These are phyloP conservation scores for Antennarius maculatus DNA, from an alignment of 2,797 vertebrate species.

Conservation along the genomic window DNA sequence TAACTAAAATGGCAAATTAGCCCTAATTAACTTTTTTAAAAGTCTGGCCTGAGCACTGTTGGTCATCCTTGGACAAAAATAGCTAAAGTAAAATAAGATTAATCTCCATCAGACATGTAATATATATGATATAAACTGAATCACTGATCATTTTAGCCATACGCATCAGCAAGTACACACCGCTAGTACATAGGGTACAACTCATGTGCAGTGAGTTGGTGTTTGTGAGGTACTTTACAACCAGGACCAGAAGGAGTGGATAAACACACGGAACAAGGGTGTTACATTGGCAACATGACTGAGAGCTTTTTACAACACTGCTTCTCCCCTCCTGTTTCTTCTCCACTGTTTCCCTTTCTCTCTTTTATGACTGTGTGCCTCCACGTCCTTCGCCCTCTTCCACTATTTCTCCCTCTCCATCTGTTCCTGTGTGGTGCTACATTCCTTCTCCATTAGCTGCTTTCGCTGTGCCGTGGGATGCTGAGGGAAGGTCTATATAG, in stretches of 20 bases:
- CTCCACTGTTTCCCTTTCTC: slow-evolving; percentile 22
- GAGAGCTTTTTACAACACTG: slow-evolving; percentile 51
- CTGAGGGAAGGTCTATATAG: slow-evolving; percentile 27
- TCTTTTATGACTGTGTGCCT: slow-evolving; percentile 23
- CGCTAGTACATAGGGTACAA: neutral
- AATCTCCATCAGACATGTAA: too few species aligned
- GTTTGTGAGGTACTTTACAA: slow-evolving; percentile 46
- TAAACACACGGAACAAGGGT: slow-evolving; percentile 55
- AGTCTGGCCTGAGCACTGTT: too few species aligned
- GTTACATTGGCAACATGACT: slow-evolving; percentile 52
- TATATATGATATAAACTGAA: too few species aligned
- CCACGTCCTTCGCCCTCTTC: slow-evolving; percentile 29
- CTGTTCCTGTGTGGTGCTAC: slow-evolving; percentile 60
- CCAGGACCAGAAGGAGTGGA: slow-evolving; percentile 37
- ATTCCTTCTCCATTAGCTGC: slow-evolving; percentile 73
- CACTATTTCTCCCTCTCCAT: slow-evolving; percentile 41
- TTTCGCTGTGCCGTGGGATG: slow-evolving; percentile 46
- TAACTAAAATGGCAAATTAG: too few species aligned
- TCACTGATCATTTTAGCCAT: too few species aligned
- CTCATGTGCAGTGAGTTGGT: slow-evolving; percentile 3
- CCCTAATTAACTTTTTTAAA: too few species aligned
- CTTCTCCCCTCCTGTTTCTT: slow-evolving; percentile 34
- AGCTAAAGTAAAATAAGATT: too few species aligned
- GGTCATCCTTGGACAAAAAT: too few species aligned
- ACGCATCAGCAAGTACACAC: too few species aligned